Conservation (phyloP, 2,113 vertebrate species). For the Polypterus senegalus region DNA sequence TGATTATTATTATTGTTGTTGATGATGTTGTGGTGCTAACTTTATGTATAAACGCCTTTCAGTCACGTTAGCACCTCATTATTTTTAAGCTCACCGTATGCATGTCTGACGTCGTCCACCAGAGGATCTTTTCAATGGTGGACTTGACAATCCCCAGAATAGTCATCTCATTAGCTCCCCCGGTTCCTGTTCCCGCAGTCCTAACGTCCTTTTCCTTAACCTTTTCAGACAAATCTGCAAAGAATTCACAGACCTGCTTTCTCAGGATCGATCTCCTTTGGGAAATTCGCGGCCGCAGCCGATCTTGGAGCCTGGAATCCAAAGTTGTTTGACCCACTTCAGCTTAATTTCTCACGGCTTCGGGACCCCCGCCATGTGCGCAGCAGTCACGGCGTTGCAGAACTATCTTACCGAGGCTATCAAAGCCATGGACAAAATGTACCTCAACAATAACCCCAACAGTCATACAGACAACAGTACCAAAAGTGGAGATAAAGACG, state of each 20-base stretch:
- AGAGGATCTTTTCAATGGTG: too few species aligned
- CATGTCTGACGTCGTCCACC: too few species aligned
- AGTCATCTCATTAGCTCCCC: too few species aligned
- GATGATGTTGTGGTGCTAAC: too few species aligned
- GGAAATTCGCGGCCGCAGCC: constrained; percentile 94
- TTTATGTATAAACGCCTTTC: too few species aligned
- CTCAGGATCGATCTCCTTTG: constrained; percentile 96
- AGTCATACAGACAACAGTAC: constrained; percentile 92
- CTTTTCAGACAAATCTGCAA: constrained; percentile 94
- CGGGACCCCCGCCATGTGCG: constrained; percentile 91
- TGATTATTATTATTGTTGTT: too few species aligned
- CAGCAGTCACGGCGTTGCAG: constrained; percentile 93
- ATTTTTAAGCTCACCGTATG: too few species aligned
- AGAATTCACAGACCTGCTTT: constrained; percentile 99
- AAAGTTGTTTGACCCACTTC: constrained; percentile 99
- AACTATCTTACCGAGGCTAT: constrained; percentile 99
- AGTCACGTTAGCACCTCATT: too few species aligned
- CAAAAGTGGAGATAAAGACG: constrained; percentile 96
- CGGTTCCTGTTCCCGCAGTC: too few species aligned
- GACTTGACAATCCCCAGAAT: too few species aligned
- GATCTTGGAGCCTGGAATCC: constrained; percentile 96
- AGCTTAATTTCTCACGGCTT: constrained; percentile 98
- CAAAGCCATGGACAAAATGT: constrained; percentile 99
- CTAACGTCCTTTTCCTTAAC: constrained; percentile 18
- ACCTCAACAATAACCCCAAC: constrained; percentile 97